These are phyloP conservation scores for Eriocheir sinensis DNA, from an alignment of 1,140 invertebrate species.

Conservation along the genomic window DNA sequence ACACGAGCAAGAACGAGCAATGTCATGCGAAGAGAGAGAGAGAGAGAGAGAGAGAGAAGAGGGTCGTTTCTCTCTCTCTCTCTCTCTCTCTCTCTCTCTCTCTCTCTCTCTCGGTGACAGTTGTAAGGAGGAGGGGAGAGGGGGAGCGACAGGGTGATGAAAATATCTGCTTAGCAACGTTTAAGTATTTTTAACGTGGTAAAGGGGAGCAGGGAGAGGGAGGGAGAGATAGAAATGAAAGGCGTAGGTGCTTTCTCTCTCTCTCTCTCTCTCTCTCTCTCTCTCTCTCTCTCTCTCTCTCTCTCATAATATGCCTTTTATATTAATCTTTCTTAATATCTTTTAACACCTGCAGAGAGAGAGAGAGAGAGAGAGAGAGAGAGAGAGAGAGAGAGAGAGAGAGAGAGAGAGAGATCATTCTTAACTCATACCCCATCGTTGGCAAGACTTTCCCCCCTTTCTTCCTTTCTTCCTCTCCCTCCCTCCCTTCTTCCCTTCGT, in stretches of 20 bases:
- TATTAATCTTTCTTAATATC: background rate
- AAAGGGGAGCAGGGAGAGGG: too few species aligned
- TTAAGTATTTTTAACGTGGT: too few species aligned
- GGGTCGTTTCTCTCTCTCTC: background rate
- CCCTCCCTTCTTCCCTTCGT: too few species aligned
- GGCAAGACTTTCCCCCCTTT: background rate
- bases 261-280: slow-evolving; percentile 28
- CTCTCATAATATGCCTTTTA: background rate
- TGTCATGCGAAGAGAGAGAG: too few species aligned
- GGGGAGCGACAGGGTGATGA: too few species aligned
- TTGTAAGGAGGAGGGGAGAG: too few species aligned
- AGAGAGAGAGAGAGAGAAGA: too few species aligned
- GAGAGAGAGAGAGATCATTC: background rate
- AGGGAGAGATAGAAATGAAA: too few species aligned
- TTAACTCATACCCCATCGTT: slow-evolving; percentile 2
- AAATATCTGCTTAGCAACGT: too few species aligned
- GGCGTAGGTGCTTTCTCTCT: too few species aligned
- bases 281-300: background rate
- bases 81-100: slow-evolving; percentile 37
- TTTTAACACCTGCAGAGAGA: too few species aligned
- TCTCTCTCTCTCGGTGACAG: background rate
- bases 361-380: slow-evolving; percentile 22
- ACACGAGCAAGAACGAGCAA: too few species aligned
- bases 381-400: slow-evolving; percentile 22
- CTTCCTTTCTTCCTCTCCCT: background rate